These are phyloP conservation scores for Ptyas mucosa DNA, from an alignment of 2,113 vertebrate genomes.

Conservation along the genomic window DNA sequence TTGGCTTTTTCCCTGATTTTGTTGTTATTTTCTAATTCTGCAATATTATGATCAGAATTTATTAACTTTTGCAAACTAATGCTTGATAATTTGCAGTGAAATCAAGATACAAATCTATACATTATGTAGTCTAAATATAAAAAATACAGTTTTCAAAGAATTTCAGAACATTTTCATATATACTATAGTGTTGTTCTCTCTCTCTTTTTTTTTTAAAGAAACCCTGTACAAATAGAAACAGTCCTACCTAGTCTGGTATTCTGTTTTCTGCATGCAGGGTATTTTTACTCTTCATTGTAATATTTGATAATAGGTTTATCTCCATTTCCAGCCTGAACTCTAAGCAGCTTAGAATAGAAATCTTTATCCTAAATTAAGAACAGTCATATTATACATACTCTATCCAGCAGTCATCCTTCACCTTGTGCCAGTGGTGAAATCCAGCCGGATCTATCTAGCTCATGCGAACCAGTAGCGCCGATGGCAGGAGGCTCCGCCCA, in stretches of 20 bases:
- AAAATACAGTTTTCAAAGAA: neutral
- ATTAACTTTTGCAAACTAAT: neutral
- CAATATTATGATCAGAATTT: neutral
- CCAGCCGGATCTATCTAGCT: no score
- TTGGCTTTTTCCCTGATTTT: neutral
- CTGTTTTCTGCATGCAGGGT: neutral
- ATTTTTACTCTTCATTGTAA: neutral
- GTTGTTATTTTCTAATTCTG: neutral
- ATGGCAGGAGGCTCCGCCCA: no score
- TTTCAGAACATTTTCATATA: slow-evolving; percentile 39
- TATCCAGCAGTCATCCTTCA: neutral
- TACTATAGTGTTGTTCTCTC: neutral
- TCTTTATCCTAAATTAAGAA: neutral
- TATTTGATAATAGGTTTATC: neutral
- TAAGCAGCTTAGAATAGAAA: neutral
- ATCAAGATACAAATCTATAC: neutral
- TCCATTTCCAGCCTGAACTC: neutral
- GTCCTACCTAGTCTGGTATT: neutral
- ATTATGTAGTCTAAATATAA: neutral
- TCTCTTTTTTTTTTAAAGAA: neutral
- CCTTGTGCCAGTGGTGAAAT: neutral
- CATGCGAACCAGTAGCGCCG: no score
- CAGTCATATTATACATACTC: neutral
- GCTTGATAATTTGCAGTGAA: neutral
- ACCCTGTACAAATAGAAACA: neutral